Base-by-base conservation (phyloP, 1,140 invertebrate species). In the Neuroterus valhalla region DNA sequence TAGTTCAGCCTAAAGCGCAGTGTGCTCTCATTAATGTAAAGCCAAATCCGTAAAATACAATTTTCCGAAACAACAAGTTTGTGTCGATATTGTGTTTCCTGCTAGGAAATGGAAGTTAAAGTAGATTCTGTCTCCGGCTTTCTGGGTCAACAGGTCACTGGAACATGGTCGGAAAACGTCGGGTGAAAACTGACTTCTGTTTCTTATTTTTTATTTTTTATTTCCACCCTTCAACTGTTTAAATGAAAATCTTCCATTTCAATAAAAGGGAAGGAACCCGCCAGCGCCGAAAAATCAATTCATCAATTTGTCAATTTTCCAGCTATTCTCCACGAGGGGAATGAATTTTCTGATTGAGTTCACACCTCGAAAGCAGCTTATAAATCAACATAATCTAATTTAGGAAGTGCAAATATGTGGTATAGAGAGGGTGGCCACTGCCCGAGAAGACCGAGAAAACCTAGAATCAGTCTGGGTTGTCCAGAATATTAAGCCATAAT, bases 141-240 rank as follows among this genome's bases (percentile, higher is more conserved):
- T 55, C 66, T 81, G 71, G 85, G 84, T 86, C 85, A 80, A 85
- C 80, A 81, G 84, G 84, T 82, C 71, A 86, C 79, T 82, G 80
- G 85, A 81, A 78, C 85, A 86, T 85, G 85, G 85, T 82, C 82
- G 76, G 79, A 46, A 72, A 66, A 26, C 15, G 23, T 15, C 52
- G 52, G 52, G 21, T 38, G 10, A 38, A 26, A 3, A 26, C 3
- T 14, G 21, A 23, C 46, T 62, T 62, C 52, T 62, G 26, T 4
- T 14, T 31, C 15, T 26, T 72, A 42, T 44, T 52, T 77, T 69
- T 48, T 44, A 52, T 73, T 77, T 70, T 50, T 73, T 72, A 77
- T 77, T 70, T 50, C 71, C 66, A 44, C 42, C 66, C 6, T 11
- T 19, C 21, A 21, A 6, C 15, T 6, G 26, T 31, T 44, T 10